Evolutionary conservation across 2,113 vertebrate species (phyloP).

Genomic region (Notechis scutatus): DNA sequence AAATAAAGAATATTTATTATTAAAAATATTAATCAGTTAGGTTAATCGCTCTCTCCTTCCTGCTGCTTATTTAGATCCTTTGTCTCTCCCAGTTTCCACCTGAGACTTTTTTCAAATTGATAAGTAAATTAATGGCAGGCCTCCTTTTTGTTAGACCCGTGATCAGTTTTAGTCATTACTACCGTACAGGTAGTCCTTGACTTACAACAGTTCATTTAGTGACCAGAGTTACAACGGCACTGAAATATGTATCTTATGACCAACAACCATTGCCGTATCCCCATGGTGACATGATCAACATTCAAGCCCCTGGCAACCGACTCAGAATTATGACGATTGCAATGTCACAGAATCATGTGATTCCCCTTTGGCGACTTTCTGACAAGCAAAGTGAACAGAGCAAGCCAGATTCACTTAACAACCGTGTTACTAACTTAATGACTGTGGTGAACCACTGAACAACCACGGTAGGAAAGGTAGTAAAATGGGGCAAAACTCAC

Average conservation of each 20-base stretch:
- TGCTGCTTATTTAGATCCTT: not conserved
- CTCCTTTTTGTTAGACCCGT: not conserved
- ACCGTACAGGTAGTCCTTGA: not conserved
- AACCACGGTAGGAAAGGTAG: not conserved
- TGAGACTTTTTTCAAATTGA: not conserved
- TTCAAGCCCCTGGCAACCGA: not conserved
- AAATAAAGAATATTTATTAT: not conserved
- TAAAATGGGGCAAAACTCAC: not conserved
- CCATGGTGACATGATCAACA: not conserved
- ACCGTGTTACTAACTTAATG: not conserved
- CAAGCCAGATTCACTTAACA: not conserved
- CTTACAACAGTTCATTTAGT: not conserved
- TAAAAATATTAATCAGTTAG: no score
- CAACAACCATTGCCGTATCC: not conserved
- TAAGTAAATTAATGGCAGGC: not conserved
- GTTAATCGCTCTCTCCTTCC: not conserved
- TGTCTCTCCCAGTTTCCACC: not conserved
- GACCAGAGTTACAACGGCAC: not conserved
- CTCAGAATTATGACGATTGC: not conserved
- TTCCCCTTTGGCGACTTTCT: not conserved
- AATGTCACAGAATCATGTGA: not conserved
- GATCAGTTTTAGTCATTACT: not conserved
- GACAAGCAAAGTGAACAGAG: not conserved
- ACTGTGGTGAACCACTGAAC: not conserved
- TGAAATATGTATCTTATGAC: not conserved